Percentiles rank a stretch among this genome's conserved stretches.
Conservation (phyloP, 2,888 invertebrate genomes). For the Harpalus rubripes region DNA sequence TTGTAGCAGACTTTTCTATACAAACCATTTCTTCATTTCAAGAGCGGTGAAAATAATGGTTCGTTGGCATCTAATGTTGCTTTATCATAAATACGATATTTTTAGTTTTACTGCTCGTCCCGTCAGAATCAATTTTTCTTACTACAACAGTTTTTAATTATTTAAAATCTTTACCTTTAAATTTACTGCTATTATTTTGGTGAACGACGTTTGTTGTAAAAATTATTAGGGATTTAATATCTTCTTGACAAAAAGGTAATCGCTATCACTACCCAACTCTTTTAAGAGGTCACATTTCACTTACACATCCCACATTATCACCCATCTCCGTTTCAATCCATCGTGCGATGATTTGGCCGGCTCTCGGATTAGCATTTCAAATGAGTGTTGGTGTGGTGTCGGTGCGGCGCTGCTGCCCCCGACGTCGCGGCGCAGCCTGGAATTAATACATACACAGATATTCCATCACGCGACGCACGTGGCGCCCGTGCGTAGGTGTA, state of each 20-base stretch:
- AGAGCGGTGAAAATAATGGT: too few species aligned
- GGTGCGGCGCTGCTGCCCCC: constrained; percentile 9
- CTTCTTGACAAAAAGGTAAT: too few species aligned
- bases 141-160: too few species aligned
- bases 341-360: constrained; percentile 28
- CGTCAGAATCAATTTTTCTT: too few species aligned
- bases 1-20: too few species aligned
- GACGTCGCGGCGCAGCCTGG: constrained; percentile 2
- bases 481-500: not conserved
- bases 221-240: too few species aligned
- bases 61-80: too few species aligned
- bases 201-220: too few species aligned
- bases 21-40: too few species aligned
- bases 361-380: constrained; percentile 63
- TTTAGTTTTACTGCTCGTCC: too few species aligned
- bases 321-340: constrained; percentile 15
- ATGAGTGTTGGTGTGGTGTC: constrained; percentile 22
- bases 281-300: constrained; percentile 5
- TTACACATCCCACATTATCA: constrained; percentile 14
- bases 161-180: too few species aligned
- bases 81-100: too few species aligned
- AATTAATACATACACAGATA: constrained; percentile 65
- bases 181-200: not conserved
- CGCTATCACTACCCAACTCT: not conserved
- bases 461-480: constrained; percentile 49